Conservation (phyloP, 2,113 vertebrate genomes). For the Pygoscelis antarcticus region DNA sequence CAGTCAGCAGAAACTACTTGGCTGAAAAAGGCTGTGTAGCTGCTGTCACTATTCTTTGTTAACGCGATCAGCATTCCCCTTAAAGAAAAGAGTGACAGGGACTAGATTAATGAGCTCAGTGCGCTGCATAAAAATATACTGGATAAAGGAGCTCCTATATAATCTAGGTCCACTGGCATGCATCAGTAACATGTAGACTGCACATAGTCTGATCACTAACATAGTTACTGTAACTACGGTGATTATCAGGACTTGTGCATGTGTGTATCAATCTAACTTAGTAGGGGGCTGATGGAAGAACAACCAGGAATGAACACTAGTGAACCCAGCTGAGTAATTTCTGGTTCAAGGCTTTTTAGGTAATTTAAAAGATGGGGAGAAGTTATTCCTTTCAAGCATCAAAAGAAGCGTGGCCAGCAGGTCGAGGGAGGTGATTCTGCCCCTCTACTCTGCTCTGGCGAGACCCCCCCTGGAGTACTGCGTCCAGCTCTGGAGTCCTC, state of each 20-base stretch:
- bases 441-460: fast-evolving
- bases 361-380: neutral
- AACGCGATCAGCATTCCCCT: fast-evolving
- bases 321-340: neutral
- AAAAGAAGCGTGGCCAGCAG: neutral
- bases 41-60: neutral
- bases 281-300: neutral
- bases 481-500: neutral
- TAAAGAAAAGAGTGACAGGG: neutral
- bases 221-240: neutral
- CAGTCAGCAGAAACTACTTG: neutral
- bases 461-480: neutral
- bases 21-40: neutral
- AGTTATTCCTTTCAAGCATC: neutral
- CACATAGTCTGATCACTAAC: neutral
- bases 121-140: neutral
- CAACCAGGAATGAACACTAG: neutral
- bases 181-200: neutral
- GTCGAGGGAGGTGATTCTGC: neutral
- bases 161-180: neutral
- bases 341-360: neutral
- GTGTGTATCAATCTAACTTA: neutral
- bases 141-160: neutral
- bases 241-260: neutral
- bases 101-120: neutral